phyloP scores from a whole-genome alignment of 1,140 invertebrate genomes.

The Zaprionus tsacasi region DNA sequence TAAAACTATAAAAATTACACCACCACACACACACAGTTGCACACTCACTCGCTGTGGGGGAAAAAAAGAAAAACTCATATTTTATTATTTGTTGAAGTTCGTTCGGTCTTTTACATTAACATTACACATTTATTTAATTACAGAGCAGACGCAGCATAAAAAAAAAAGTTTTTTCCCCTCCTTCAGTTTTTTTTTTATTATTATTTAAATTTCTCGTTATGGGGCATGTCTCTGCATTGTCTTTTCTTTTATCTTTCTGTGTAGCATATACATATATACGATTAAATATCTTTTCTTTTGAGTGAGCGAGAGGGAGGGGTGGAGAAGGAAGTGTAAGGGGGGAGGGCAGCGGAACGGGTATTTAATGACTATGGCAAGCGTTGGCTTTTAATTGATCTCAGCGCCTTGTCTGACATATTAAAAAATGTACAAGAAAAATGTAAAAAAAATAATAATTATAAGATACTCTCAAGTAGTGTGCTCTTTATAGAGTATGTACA shows the following conservation, averaged over 20 bases:
- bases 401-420: constrained; percentile 57
- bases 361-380: constrained; percentile 64
- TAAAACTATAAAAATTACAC: constrained; percentile 81
- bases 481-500: background rate
- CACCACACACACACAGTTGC: constrained; percentile 32
- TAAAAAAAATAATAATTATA: constrained; percentile 49
- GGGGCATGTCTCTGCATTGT: constrained; percentile 59
- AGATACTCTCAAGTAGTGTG: background rate
- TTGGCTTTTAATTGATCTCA: constrained; percentile 75
- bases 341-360: constrained; percentile 1
- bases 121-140: constrained; percentile 46
- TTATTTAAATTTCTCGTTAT: constrained; percentile 76
- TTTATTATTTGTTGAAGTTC: constrained; percentile 47
- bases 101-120: constrained; percentile 31
- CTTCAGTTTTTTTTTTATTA: constrained; percentile 42
- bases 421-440: constrained; percentile 26
- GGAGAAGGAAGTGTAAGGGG: background rate
- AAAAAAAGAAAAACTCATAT: constrained; percentile 49
- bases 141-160: constrained; percentile 42
- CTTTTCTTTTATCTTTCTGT: constrained; percentile 57
- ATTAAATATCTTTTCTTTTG: constrained; percentile 53
- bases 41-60: constrained; percentile 12
- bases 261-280: constrained; percentile 54
- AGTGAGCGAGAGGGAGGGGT: background rate
- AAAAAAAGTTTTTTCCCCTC: constrained; percentile 55